Evolutionary conservation across 2,888 invertebrate species (phyloP).

Genomic region (Lucinisca nassula): DNA sequence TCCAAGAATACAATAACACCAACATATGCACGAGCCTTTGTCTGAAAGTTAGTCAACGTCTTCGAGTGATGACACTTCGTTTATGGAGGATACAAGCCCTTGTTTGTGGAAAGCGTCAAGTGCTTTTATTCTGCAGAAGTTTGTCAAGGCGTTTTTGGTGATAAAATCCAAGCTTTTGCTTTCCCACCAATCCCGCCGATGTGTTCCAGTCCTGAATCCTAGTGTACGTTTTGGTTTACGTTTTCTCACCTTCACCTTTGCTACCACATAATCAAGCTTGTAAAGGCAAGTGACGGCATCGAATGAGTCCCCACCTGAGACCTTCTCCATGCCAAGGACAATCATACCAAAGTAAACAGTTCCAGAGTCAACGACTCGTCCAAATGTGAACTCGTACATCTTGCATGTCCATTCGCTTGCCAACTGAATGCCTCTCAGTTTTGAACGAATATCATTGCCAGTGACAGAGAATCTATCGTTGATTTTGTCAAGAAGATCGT

Average conservation of each 20-base stretch:
- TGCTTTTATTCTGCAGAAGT: conserved; percentile 21
- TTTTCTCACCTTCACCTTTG: background rate
- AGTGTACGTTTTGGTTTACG: background rate
- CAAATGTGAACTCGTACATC: background rate
- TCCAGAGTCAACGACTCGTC: background rate
- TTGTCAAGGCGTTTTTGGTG: conserved; percentile 1
- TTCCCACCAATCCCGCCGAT: background rate
- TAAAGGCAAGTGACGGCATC: conserved; percentile 19
- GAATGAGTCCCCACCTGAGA: background rate
- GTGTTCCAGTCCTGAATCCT: background rate
- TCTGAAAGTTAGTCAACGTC: background rate
- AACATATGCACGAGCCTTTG: background rate
- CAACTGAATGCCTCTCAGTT: conserved; percentile 8
- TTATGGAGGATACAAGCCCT: background rate
- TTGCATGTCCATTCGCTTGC: background rate
- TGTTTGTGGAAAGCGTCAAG: background rate
- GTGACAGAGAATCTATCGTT: background rate
- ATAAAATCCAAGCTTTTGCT: conserved; percentile 1
- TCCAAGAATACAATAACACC: background rate
- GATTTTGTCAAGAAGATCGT: background rate
- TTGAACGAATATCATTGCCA: background rate
- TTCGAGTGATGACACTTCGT: conserved; percentile 14
- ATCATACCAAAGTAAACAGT: conserved; percentile 16
- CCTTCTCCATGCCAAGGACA: background rate
- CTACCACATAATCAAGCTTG: conserved; percentile 14